Evolutionary conservation across 2,888 invertebrate genomes (phyloP).

Genomic region (Punctoribates punctum): DNA sequence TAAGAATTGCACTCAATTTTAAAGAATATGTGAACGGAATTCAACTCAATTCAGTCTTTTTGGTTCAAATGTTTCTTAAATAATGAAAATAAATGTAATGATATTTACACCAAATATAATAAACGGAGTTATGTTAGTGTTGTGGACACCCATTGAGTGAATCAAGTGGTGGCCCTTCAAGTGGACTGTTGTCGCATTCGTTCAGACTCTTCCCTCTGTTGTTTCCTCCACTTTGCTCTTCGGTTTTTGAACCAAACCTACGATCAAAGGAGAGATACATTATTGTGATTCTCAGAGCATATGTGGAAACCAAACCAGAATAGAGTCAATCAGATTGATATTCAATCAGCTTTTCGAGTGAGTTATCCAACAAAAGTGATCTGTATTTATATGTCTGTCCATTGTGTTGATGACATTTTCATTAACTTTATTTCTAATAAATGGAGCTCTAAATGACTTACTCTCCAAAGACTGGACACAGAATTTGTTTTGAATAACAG

Average conservation of each 20-base stretch:
- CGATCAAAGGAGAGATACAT: not conserved
- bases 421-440: not conserved
- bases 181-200: slow-evolving; percentile 61
- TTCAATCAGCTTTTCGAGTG: slow-evolving; percentile 26
- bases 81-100: too few relatives aligned
- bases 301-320: not conserved
- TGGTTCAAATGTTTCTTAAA: too few relatives aligned
- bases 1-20: too few relatives aligned
- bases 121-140: not conserved
- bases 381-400: not conserved
- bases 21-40: too few relatives aligned
- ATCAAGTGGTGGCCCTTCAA: not conserved
- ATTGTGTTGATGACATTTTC: slow-evolving; percentile 25
- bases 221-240: slow-evolving; percentile 92
- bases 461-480: not conserved
- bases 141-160: not conserved
- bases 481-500: too few relatives aligned
- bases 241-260: slow-evolving; percentile 97
- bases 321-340: not conserved
- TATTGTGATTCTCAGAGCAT: not conserved
- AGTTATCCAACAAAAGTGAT: not conserved
- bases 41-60: too few relatives aligned
- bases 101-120: not conserved
- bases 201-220: slow-evolving; percentile 68
- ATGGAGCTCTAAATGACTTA: not conserved